Conservation (phyloP, 1,140 invertebrate species). For the Samia ricini region DNA sequence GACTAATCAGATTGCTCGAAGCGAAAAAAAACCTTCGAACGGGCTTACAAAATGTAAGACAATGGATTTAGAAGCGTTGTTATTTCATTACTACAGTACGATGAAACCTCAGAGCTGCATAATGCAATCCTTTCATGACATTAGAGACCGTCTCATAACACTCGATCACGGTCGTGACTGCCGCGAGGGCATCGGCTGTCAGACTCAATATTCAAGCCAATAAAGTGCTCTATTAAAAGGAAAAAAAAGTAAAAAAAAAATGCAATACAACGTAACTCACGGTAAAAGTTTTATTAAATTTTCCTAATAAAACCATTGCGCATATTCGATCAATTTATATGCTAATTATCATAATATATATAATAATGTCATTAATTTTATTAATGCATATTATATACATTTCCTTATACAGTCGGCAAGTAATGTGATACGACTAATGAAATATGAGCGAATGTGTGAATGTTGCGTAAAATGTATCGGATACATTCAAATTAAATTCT, state of each 20-base stretch:
- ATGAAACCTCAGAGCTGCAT: slow-evolving; percentile 38
- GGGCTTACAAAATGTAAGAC: slow-evolving; percentile 23
- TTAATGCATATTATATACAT: slow-evolving; percentile 9
- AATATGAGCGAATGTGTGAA: neutral
- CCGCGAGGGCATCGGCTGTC: slow-evolving; percentile 23
- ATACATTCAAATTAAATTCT: neutral
- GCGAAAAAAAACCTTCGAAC: slow-evolving; percentile 8
- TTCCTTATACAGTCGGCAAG: neutral
- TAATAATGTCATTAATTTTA: too few species aligned
- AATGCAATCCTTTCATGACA: slow-evolving; percentile 48
- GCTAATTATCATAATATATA: neutral
- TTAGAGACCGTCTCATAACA: slow-evolving; percentile 38
- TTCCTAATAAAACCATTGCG: too few species aligned
- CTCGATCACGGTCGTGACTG: slow-evolving; percentile 35
- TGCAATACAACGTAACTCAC: neutral
- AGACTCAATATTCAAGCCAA: slow-evolving; percentile 32
- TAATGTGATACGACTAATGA: neutral
- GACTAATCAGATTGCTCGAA: slow-evolving; percentile 7
- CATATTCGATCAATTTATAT: too few species aligned
- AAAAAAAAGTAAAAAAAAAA: neutral
- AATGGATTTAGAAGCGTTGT: slow-evolving; percentile 30
- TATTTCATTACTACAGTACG: slow-evolving; percentile 33
- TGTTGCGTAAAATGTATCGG: neutral
- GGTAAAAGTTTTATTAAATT: neutral
- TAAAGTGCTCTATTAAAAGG: slow-evolving; percentile 26